A percentile compares a stretch with the other conserved stretches of the same genome.
These are phyloP conservation scores for Glossosoma conforme DNA, from an alignment of 1,140 invertebrate genomes.

Conservation along the genomic window DNA sequence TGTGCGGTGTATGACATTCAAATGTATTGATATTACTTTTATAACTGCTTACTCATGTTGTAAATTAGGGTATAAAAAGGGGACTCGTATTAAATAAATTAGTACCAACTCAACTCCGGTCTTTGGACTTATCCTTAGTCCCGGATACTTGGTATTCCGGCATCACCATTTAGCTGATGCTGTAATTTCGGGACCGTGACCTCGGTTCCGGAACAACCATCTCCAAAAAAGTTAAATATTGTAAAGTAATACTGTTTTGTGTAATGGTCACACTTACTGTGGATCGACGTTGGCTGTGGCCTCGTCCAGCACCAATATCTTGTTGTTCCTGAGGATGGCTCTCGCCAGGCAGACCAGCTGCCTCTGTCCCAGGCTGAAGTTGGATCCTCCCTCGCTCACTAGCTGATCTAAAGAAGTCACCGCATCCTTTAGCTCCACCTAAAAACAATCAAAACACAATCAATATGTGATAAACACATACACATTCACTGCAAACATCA, in stretches of 20 bases:
- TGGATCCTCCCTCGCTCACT: slow-evolving; percentile 57
- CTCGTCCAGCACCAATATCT: slow-evolving; percentile 70
- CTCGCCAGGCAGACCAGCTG: slow-evolving; percentile 73
- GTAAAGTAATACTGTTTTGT: slow-evolving; percentile 40
- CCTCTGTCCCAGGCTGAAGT: slow-evolving; percentile 69
- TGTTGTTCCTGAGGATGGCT: slow-evolving; percentile 63
- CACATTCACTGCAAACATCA: no score
- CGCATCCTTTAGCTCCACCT: slow-evolving; percentile 51
- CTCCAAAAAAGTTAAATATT: background rate
- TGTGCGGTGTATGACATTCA: no score
- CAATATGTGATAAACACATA: background rate
- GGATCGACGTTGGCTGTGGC: slow-evolving; percentile 62
- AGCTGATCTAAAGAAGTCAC: slow-evolving; percentile 53
- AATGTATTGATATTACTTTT: no score
- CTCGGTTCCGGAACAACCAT: background rate
- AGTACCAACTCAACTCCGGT: no score
- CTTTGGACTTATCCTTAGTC: no score
- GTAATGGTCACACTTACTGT: slow-evolving; percentile 49
- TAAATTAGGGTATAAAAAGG: no score
- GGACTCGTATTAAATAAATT: no score
- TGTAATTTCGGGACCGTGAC: no score
- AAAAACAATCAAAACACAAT: background rate
- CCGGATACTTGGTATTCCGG: no score
- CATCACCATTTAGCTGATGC: no score
- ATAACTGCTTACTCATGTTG: no score